Evolutionary conservation across 2,113 vertebrate species (phyloP).

Genomic region (Guaruba guarouba): DNA sequence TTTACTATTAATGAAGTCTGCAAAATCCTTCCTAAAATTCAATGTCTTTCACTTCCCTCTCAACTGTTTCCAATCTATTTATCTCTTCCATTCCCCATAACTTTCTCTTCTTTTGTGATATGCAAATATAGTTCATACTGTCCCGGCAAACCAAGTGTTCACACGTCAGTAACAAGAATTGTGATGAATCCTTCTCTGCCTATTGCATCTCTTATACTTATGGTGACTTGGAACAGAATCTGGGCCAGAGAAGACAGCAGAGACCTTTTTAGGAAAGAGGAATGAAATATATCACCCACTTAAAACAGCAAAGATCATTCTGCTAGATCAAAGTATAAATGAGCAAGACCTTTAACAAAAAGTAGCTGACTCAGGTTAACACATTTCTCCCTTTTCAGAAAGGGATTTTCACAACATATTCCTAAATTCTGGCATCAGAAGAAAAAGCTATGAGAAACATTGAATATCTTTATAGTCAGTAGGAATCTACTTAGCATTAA

Average conservation of each 20-base stretch:
- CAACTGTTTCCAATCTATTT: background rate
- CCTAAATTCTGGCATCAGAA: background rate
- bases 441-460: background rate
- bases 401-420: background rate
- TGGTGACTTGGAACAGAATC: background rate
- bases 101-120: background rate
- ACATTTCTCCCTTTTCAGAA: background rate
- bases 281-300: background rate
- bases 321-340: constrained; percentile 48
- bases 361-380: background rate
- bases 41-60: background rate
- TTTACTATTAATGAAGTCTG: background rate
- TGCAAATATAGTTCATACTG: background rate
- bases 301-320: constrained; percentile 15
- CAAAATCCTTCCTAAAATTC: background rate
- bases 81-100: background rate
- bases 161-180: background rate
- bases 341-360: constrained; percentile 42
- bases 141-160: background rate
- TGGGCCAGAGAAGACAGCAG: background rate
- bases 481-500: background rate
- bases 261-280: background rate
- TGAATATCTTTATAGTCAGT: background rate
- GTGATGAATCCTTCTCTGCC: background rate
- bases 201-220: background rate